phyloP scores from a whole-genome alignment of 2,888 invertebrate genomes.

The Leucozona laternaria region DNA sequence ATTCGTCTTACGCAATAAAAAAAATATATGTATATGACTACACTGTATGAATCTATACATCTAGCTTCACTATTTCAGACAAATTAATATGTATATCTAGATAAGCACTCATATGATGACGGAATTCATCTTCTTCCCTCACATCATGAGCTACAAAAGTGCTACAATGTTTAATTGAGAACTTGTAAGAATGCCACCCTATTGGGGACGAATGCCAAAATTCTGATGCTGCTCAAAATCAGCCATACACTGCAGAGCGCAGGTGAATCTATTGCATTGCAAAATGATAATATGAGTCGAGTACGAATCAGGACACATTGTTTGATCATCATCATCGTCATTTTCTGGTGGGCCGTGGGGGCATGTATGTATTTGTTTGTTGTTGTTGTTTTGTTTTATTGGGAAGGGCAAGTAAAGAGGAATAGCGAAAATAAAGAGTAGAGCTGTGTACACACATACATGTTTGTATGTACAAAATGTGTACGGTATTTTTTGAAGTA shows the following conservation, averaged over 20 bases:
- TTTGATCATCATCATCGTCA: conserved; percentile 4
- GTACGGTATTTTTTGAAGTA: not conserved
- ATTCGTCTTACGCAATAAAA: conserved; percentile 4
- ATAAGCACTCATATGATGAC: not conserved
- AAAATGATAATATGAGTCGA: not conserved
- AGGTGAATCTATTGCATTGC: conserved; percentile 14
- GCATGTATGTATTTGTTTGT: not conserved
- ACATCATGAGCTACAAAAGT: not conserved
- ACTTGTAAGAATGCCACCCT: conserved; percentile 1
- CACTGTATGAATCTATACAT: not conserved
- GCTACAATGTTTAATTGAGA: conserved; percentile 16
- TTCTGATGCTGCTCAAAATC: not conserved
- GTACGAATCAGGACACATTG: conserved; percentile 11
- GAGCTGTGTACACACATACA: not conserved
- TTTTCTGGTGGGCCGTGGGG: not conserved
- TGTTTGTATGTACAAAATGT: not conserved
- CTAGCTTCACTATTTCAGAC: not conserved
- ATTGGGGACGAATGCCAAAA: conserved; percentile 10
- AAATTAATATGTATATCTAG: not conserved
- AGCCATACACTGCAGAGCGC: not conserved
- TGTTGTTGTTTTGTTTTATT: not conserved
- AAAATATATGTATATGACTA: not conserved
- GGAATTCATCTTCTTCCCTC: not conserved
- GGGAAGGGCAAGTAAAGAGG: conserved; percentile 20
- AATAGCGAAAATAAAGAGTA: conserved; percentile 17